phyloP scores from a whole-genome alignment of 2,797 vertebrate species.

The Cynopterus sphinx region DNA sequence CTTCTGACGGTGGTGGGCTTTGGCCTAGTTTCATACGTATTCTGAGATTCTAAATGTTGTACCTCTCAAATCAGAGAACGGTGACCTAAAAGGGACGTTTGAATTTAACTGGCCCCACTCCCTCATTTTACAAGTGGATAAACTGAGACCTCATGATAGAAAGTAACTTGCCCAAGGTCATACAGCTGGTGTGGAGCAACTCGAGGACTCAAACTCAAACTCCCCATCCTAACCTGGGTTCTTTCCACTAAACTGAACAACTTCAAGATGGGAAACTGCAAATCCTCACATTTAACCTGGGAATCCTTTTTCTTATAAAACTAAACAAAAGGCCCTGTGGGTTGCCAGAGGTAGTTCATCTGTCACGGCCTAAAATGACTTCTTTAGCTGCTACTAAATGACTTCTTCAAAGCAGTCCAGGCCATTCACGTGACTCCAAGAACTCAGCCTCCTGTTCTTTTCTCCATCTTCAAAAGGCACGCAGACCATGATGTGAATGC shows the following conservation, averaged over 20 bases:
- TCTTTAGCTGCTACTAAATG: neutral
- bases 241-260: neutral
- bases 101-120: neutral
- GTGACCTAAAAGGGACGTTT: neutral
- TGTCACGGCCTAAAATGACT: neutral
- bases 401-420: neutral
- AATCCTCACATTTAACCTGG: neutral
- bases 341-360: neutral
- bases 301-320: neutral
- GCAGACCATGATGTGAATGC: neutral
- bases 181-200: neutral
- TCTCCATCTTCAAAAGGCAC: neutral
- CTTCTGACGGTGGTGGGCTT: neutral
- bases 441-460: neutral
- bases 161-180: neutral
- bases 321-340: neutral
- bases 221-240: neutral
- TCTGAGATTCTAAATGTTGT: neutral
- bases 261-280: neutral
- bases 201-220: neutral
- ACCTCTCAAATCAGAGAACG: constrained; percentile 11
- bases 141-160: neutral
- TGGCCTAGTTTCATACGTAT: neutral
- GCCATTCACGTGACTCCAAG: neutral
- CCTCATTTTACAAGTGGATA: neutral